phyloP scores from a whole-genome alignment of 23 tunicate genomes.

The Botrylloides violaceus region DNA sequence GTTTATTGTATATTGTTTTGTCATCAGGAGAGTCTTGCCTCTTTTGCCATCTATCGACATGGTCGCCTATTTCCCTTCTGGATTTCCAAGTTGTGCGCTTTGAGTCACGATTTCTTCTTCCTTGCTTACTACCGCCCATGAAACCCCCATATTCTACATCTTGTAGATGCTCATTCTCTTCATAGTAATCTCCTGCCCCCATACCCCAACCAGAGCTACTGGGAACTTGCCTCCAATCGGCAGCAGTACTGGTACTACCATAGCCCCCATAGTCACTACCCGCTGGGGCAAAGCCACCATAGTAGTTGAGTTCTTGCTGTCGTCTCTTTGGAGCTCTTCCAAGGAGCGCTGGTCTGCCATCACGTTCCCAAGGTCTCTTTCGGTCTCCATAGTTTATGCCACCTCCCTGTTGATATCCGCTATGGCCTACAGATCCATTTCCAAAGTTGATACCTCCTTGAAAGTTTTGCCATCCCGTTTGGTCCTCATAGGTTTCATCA shows the following conservation, averaged over 20 bases:
- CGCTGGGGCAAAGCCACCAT: not conserved
- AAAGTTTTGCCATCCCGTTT: not conserved
- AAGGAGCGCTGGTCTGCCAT: not conserved
- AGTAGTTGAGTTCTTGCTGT: not conserved
- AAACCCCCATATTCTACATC: slow-evolving; percentile 3
- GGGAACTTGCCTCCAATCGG: too few species aligned
- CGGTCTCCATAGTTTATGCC: too few species aligned
- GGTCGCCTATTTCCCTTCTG: not conserved
- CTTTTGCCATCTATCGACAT: not conserved
- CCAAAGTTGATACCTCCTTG: not conserved
- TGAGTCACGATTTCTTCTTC: not conserved
- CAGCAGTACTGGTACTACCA: too few species aligned
- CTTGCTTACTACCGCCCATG: not conserved
- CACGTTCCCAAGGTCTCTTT: too few species aligned
- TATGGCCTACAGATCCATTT: not conserved
- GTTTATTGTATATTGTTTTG: slow-evolving; percentile 5
- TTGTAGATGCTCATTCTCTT: not conserved
- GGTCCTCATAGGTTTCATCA: not conserved
- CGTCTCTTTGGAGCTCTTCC: not conserved
- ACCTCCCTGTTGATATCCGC: not conserved
- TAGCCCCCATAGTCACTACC: too few species aligned
- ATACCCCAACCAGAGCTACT: not conserved
- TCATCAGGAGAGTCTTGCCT: slow-evolving; percentile 1
- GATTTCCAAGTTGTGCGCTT: not conserved
- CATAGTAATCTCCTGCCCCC: slow-evolving; percentile 8